Evolutionary conservation across 2,797 vertebrate genomes (phyloP).

Genomic region (Rachycentron canadum): DNA sequence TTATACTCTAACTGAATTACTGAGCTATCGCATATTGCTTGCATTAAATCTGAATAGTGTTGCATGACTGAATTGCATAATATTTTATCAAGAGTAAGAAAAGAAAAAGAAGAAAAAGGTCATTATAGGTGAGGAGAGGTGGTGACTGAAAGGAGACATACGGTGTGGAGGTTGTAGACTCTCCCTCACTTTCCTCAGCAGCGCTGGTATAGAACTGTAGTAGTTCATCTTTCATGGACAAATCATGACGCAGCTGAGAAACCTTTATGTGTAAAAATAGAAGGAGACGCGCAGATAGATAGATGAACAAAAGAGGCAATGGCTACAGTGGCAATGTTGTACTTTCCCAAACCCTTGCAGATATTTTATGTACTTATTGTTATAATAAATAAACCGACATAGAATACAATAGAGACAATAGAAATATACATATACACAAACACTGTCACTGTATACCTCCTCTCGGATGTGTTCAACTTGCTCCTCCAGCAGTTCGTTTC

Average conservation of each 20-base stretch:
- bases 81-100: background rate
- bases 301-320: background rate
- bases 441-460: slow-evolving; percentile 85
- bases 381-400: no score
- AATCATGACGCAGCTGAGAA: slow-evolving; percentile 95
- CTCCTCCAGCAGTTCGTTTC: slow-evolving; percentile 95
- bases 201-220: slow-evolving; percentile 97
- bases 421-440: background rate
- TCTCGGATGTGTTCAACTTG: slow-evolving; percentile 97
- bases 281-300: background rate
- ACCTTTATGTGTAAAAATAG: slow-evolving; percentile 81
- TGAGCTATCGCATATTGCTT: background rate
- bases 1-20: background rate
- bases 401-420: no score
- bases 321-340: background rate
- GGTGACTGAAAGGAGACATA: slow-evolving; percentile 78
- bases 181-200: slow-evolving; percentile 95
- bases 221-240: slow-evolving; percentile 98
- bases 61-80: background rate
- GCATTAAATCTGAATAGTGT: background rate
- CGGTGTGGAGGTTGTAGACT: slow-evolving; percentile 93
- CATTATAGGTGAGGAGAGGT: background rate
- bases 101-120: background rate
- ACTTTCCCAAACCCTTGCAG: background rate
- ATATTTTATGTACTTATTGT: no score